phyloP scores from a whole-genome alignment of 2,113 vertebrate species.

The Daubentonia madagascariensis region DNA sequence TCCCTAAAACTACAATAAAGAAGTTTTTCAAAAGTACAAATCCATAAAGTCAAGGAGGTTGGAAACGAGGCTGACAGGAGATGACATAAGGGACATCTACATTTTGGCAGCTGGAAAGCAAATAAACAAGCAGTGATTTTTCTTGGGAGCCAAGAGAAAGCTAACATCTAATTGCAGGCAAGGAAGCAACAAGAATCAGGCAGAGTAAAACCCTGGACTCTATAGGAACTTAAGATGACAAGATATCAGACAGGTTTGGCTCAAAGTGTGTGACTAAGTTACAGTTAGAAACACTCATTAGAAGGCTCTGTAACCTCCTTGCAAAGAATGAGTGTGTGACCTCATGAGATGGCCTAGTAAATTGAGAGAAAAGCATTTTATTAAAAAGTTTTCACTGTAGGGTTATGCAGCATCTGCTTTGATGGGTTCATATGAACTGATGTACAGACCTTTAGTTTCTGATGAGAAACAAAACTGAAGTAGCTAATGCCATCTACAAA shows the following conservation, averaged over 20 bases:
- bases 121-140: rapidly evolving
- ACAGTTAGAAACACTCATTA: no score
- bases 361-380: neutral
- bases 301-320: rapidly evolving
- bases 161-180: rapidly evolving
- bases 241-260: rapidly evolving
- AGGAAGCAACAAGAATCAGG: neutral
- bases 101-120: neutral
- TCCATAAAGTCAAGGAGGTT: neutral
- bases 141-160: neutral
- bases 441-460: neutral
- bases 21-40: neutral
- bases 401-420: neutral
- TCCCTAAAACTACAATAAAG: neutral
- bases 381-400: neutral
- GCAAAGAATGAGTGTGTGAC: neutral
- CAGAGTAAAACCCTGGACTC: rapidly evolving
- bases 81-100: no score
- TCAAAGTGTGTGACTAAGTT: rapidly evolving
- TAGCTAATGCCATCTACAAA: neutral
- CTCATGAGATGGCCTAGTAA: neutral
- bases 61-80: neutral
- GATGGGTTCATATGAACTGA: rapidly evolving
- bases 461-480: neutral
- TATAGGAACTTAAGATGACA: neutral